Base-by-base conservation (phyloP, 2,113 vertebrate species). In the Syrrhaptes paradoxus region DNA sequence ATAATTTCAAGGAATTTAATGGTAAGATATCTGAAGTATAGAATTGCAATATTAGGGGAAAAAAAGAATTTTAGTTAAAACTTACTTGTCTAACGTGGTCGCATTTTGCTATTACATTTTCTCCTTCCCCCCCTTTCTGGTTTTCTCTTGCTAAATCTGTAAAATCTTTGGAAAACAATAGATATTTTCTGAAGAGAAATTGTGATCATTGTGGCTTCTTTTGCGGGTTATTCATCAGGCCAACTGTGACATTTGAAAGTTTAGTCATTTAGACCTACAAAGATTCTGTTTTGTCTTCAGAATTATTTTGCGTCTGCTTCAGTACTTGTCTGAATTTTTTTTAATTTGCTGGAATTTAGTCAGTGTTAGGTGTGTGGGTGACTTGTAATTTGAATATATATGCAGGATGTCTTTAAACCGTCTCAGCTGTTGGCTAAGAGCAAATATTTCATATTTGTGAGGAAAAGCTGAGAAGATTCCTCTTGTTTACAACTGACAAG, bases 361-460 rank as follows among this genome's bases (percentile, higher is more conserved):
- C 93, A 52, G 24, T 92, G 89, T 94, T 89, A 93, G 93, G 87
- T 95, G 95, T 91, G 90, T 95, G 81, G 94, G 91, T 84, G 97
- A 86, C 83, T 97, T 97, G 95, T 97, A 97, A 95, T 98, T 97
- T 98, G 96, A 98, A 97, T 98, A 97, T 97, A 97, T 97, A 97
- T 95, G 79, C 95, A 97, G 90, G 93, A 94, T 95, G 95, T 96
- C 97, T 98, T 98, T 97, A 97, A 97, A 96, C 94, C 45, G n/a
- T 91, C 96, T 92, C 98, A 98, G 97, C 97, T 98, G 97, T 97
- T 98, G 97, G 92, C 97, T 51, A 38, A 98, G 96, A 98, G 98
- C 98, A 98, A 98, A 98, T 98, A 98, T 97, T 98, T 98, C 97
- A 97, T 98, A 98, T 98, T 98, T 98, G 97, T 97, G 96, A 97